Percentiles rank a stretch among this genome's conserved stretches.
These are phyloP conservation scores for Dendrophyllia cribrosa DNA, from an alignment of 64 coral and sea anemone genomes.

Conservation along the genomic window DNA sequence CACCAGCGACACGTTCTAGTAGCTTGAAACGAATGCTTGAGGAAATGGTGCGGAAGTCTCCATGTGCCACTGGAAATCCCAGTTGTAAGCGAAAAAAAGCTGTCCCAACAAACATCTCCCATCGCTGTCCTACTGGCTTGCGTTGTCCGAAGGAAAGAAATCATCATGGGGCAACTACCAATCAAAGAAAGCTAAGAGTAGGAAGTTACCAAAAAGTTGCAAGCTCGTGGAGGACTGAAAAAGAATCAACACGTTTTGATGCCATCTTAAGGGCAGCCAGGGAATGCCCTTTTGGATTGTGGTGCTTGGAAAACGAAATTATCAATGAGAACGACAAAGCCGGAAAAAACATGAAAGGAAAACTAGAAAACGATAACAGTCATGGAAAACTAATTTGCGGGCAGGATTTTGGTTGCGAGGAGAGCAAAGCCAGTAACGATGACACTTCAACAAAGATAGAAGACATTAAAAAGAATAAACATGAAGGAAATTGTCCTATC, in stretches of 20 bases:
- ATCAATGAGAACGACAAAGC: background rate
- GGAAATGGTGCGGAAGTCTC: background rate
- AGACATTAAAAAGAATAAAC: background rate
- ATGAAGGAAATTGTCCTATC: slow-evolving; percentile 18
- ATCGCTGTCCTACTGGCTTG: slow-evolving; percentile 26
- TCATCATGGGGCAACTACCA: background rate
- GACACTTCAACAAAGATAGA: background rate
- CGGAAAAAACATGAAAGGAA: background rate
- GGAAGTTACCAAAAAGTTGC: slow-evolving; percentile 1
- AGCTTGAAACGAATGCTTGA: background rate
- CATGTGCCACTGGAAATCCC: background rate
- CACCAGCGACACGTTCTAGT: background rate
- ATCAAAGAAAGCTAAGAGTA: background rate
- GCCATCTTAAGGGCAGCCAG: background rate
- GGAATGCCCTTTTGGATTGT: slow-evolving; percentile 38
- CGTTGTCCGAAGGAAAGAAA: slow-evolving; percentile 24
- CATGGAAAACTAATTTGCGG: background rate
- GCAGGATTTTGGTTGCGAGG: background rate
- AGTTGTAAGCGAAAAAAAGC: background rate
- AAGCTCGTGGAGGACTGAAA: background rate
- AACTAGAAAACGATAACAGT: background rate
- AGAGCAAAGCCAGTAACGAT: background rate
- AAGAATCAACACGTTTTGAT: background rate
- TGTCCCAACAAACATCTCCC: background rate
- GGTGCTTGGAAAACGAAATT: slow-evolving; percentile 12